Conservation (phyloP, 2,888 invertebrate genomes). For the Physocephala rufipes region DNA sequence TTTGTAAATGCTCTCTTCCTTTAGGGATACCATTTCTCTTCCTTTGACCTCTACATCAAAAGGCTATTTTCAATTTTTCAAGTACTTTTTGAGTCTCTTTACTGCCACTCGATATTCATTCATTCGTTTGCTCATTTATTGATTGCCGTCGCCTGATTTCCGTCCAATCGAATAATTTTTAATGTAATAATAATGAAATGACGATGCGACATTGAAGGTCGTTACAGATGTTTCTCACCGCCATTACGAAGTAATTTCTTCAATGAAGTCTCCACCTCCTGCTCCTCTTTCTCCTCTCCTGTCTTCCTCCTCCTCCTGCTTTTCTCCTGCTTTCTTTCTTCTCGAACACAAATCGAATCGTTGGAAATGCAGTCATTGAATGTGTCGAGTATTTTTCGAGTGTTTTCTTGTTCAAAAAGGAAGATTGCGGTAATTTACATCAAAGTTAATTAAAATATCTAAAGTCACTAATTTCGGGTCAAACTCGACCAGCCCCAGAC, state of each 20-base stretch:
- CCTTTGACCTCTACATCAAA: not conserved
- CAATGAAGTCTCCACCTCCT: not conserved
- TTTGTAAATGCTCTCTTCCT: not conserved
- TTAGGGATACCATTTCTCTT: not conserved
- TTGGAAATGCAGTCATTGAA: conserved; percentile 3
- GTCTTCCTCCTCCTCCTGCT: not conserved
- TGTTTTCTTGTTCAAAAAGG: not conserved
- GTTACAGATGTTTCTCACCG: conserved; percentile 22
- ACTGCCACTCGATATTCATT: not conserved
- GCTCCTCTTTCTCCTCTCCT: not conserved
- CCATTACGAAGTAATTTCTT: not conserved
- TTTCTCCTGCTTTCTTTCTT: not conserved
- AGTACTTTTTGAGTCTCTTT: no score
- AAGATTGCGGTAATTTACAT: no score
- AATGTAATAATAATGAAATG: conserved; percentile 26
- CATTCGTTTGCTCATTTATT: no score
- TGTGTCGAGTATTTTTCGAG: not conserved
- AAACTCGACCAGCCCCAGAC: conserved; percentile 21
- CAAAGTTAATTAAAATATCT: no score
- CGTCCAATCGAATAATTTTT: conserved; percentile 31
- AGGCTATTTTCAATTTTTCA: not conserved
- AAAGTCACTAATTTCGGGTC: no score
- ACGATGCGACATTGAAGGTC: conserved; percentile 20
- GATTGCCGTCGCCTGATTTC: conserved; percentile 11
- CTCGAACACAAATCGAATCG: conserved; percentile 30